These are phyloP conservation scores for Psephotus haematonotus DNA, from an alignment of 2,113 vertebrate genomes.

Conservation along the genomic window DNA sequence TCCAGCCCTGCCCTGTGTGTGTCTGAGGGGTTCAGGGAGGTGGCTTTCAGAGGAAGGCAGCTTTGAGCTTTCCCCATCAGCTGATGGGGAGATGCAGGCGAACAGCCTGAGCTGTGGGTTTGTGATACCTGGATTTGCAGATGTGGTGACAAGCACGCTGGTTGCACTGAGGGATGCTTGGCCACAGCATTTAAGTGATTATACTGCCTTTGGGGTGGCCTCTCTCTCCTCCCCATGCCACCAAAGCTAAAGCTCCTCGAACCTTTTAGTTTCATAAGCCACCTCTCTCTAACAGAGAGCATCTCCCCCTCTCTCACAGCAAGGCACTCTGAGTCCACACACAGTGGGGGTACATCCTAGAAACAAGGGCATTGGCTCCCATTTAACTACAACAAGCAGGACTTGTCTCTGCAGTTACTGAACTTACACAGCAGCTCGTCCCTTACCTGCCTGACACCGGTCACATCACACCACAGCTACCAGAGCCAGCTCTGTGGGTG, in stretches of 20 bases:
- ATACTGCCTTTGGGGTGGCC: not conserved
- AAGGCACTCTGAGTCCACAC: not conserved
- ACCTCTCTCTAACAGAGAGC: not conserved
- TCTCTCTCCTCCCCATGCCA: not conserved
- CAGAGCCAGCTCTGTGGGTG: not conserved
- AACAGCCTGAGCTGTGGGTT: not conserved
- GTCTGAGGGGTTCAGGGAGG: not conserved
- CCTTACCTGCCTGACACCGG: not conserved
- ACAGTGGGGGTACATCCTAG: not conserved
- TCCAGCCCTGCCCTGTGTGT: not conserved
- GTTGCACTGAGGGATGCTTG: not conserved
- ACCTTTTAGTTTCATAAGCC: not conserved
- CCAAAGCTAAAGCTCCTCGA: not conserved
- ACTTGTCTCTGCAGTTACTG: not conserved
- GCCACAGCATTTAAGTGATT: not conserved
- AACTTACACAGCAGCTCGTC: not conserved
- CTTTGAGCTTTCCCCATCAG: not conserved
- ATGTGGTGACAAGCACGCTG: not conserved
- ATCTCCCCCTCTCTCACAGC: not conserved
- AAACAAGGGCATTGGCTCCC: not conserved
- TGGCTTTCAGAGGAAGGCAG: not conserved
- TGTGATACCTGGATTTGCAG: not conserved
- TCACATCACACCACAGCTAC: fast-evolving
- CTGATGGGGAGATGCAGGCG: not conserved
- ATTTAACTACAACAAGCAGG: not conserved